Base-by-base conservation (phyloP, 2,888 invertebrate genomes). In the Netelia virgata region DNA sequence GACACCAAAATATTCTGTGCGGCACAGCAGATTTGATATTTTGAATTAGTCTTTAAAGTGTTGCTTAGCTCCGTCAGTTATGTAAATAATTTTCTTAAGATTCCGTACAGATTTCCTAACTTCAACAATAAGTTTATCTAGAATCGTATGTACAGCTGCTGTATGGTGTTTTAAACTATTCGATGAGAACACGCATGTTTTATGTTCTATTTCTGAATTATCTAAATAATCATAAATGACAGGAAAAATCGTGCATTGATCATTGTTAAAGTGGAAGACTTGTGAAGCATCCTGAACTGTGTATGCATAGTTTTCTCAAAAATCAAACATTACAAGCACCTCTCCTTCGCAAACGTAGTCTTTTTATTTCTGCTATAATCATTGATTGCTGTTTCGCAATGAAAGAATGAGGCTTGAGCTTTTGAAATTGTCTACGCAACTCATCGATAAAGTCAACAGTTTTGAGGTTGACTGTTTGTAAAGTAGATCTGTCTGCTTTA, bases 241-340 rank as follows among this genome's bases (percentile, higher is more conserved):
- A 11, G 88, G 63, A 72, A 69, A 68, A 55, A 88, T 61, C 3
- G 86, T 84, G 9, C 82, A 82, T 53, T 86, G 85, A 61, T 83
- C 79, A 23, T 86, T 86, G 23, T 86, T 87, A 10, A 77, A 86
- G 77, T 86, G 87, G 55, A 87, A 87, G 14, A 73, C 70, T 50
- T 83, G 84, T 11, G 83, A 82, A 11, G 87, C 84, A 74, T 86
- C 80, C 68, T 86, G 82, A 10, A 82, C 75, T n/a, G 83, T 68
- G 23, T 84, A 84, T 10, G 79, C 57, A 28, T 77, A 83, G n/a
- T 85, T 85, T 63, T 85, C 80, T 14, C 84, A 59, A 20, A 80
- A 86, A 61, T 86, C 81, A 14, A 59, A 68, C 10, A 64, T 64
- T 5, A 83, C 75, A 11, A 82, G 55, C 47, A 84, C 47, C 61